phyloP scores from a whole-genome alignment of 2,797 vertebrate genomes.

The Buphagus erythrorhynchus region DNA sequence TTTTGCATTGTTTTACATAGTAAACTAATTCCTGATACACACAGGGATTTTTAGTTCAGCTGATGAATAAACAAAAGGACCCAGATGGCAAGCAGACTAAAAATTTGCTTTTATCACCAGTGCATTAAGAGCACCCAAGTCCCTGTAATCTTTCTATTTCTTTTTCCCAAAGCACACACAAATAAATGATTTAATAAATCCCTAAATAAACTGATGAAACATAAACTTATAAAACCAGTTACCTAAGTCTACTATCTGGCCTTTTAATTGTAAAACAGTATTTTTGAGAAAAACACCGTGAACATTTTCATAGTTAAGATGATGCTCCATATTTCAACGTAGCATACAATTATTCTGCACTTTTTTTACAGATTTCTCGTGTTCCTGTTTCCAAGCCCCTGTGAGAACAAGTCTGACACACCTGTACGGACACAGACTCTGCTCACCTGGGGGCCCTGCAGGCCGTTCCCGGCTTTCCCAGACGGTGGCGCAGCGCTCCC shows the following conservation, averaged over 20 bases:
- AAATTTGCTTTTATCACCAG: background rate
- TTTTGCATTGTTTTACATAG: background rate
- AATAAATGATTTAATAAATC: background rate
- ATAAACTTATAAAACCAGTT: background rate
- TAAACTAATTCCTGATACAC: background rate
- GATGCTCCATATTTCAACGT: background rate
- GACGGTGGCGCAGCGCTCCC: background rate
- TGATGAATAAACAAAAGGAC: background rate
- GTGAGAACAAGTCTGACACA: background rate
- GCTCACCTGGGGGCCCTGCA: rapidly evolving
- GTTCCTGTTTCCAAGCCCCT: background rate
- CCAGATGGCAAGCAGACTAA: background rate
- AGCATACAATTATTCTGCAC: background rate
- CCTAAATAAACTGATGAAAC: background rate
- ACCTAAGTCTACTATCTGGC: background rate
- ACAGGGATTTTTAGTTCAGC: background rate
- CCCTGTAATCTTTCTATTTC: background rate
- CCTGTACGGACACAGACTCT: rapidly evolving
- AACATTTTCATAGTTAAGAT: background rate
- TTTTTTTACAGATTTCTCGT: background rate
- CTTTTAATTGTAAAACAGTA: background rate
- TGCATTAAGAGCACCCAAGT: background rate
- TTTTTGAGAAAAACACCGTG: background rate
- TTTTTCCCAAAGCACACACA: background rate
- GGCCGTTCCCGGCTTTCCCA: background rate